These are phyloP conservation scores for Caligus rogercresseyi DNA, from an alignment of 1,140 invertebrate genomes.

Conservation along the genomic window DNA sequence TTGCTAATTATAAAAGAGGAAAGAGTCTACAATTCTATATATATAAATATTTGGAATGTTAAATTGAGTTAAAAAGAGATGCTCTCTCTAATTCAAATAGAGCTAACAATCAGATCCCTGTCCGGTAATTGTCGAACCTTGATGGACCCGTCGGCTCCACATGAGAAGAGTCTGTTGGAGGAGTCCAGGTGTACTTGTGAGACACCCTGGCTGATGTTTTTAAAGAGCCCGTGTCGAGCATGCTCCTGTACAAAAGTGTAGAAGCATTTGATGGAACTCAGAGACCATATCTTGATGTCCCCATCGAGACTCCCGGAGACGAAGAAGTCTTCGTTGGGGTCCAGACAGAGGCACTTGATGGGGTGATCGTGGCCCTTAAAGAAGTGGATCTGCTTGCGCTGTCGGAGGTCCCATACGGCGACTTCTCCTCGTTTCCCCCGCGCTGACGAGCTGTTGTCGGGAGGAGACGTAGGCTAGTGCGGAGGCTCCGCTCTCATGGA, in stretches of 20 bases:
- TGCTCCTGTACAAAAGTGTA: conserved; percentile 83
- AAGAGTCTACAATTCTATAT: not conserved
- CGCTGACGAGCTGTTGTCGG: conserved; percentile 74
- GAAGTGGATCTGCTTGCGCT: conserved; percentile 56
- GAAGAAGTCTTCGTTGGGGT: conserved; percentile 88
- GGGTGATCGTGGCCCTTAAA: conserved; percentile 56
- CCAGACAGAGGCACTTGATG: conserved; percentile 81
- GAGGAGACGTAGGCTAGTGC: conserved; percentile 52
- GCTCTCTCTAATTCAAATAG: conserved; percentile 18
- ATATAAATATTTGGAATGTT: not conserved
- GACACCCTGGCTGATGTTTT: conserved; percentile 87
- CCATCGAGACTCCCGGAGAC: conserved; percentile 50
- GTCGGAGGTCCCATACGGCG: conserved; percentile 80
- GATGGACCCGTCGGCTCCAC: conserved; percentile 95
- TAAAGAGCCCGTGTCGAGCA: conserved; percentile 63
- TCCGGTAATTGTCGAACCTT: conserved; percentile 80
- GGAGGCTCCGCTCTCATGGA: conserved; percentile 24
- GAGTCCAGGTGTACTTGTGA: conserved; percentile 81
- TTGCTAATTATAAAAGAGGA: no score
- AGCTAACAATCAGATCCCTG: conserved; percentile 29
- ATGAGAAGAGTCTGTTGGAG: conserved; percentile 74
- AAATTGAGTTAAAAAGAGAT: not conserved
- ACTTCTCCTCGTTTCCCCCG: conserved; percentile 89
- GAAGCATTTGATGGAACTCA: conserved; percentile 62
- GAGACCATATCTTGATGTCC: conserved; percentile 55